Evolutionary conservation across 2,888 invertebrate species (phyloP), one percentile per base, ranked within the genome.

Genomic region (Chesias legatella): DNA sequence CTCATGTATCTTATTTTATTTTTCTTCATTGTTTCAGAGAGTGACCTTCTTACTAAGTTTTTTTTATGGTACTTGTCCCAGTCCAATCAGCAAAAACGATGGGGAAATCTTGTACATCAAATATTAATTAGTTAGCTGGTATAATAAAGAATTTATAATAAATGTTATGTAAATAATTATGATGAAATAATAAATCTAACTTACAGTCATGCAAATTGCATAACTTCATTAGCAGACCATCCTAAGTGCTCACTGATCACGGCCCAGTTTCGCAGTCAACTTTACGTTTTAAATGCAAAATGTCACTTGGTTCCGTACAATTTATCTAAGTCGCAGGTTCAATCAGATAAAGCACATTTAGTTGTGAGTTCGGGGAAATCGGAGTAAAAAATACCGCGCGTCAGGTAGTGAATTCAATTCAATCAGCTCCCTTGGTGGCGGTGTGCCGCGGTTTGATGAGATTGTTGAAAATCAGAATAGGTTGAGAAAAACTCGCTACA

Each of bases 341-440:
- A 80, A 88, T 86, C 83, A 81, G 85, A 88, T 86, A 85, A 85
- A 86, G 80, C 79, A 81, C 79, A 80, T 84, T 85, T 79, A 85
- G 79, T 74, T 71, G 74, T 84, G 79, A 76, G 80, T 86, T 82
- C 76, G 75, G 79, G 79, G 78, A 66, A 76, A 79, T 68, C 72
- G 78, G 73, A 48, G 64, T 69, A 83, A 85, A 81, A 85, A 85
- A 83, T 84, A 83, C 79, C 73, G 79, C 73, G 79, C 70, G 72
- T 56, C 68, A 78, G 78, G 85, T 81, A 78, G 68, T 59, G 70
- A 36, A 66, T 77, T 80, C 85, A 82, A 88, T 88, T 85, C 85
- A 85, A 86, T 88, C 88, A 84, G 80, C 61, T 79, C 79, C 85
- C 79, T 73, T 66, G 76, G 75, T 77, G 60, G 78, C 73, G 78